Evolutionary conservation across 2,113 vertebrate genomes (phyloP).

Genomic region (Hymenochirus boettgeri): DNA sequence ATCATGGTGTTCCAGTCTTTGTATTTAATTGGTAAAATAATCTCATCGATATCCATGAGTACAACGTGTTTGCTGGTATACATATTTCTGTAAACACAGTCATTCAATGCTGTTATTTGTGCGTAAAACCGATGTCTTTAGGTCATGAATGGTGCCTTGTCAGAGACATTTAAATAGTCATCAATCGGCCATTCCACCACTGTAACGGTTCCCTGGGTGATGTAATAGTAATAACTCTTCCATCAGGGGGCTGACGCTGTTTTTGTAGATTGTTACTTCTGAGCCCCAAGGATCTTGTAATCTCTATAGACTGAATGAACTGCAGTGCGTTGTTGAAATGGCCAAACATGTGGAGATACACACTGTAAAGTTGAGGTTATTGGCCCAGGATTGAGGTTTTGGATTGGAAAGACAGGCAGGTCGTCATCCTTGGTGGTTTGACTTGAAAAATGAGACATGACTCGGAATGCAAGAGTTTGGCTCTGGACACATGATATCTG

Average conservation of each 20-base stretch:
- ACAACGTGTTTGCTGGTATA: conserved; percentile 51
- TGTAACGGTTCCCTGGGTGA: conserved; percentile 62
- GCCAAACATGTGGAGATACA: conserved; percentile 72
- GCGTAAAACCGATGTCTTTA: conserved; percentile 54
- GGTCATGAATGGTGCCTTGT: conserved; percentile 27
- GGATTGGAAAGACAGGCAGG: conserved; percentile 54
- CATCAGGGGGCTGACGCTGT: conserved; percentile 61
- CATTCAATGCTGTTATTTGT: conserved; percentile 56
- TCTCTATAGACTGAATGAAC: conserved; percentile 68
- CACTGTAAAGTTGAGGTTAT: conserved; percentile 62
- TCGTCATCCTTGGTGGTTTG: conserved; percentile 8
- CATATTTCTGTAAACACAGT: conserved; percentile 64
- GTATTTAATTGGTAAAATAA: conserved; percentile 24
- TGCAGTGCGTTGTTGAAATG: conserved; percentile 70
- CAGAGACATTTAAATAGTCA: conserved; percentile 56
- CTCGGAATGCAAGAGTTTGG: conserved; percentile 35
- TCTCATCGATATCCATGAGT: conserved; percentile 28
- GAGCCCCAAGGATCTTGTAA: conserved; percentile 69
- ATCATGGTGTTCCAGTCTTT: conserved; percentile 12
- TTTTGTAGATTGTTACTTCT: conserved; percentile 75
- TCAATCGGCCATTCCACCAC: conserved; percentile 69
- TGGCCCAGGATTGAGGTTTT: conserved; percentile 35
- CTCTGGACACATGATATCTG: conserved; percentile 50
- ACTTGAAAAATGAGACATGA: conserved; percentile 43
- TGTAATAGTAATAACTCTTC: conserved; percentile 64